phyloP scores from a whole-genome alignment of 2,113 vertebrate species.

The Merops nubicus region DNA sequence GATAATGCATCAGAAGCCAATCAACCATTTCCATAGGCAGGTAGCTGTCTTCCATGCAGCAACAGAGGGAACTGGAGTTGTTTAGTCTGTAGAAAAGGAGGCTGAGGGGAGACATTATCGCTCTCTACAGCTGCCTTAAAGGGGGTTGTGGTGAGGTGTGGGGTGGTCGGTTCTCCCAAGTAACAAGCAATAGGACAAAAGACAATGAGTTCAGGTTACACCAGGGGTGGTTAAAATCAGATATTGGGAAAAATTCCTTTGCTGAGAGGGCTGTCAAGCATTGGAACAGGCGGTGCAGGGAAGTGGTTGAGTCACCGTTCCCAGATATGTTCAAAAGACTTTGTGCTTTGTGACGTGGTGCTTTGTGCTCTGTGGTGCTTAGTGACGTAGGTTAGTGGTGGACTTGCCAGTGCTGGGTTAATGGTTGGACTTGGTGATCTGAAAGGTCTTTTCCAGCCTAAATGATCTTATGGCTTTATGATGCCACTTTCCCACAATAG shows the following conservation, averaged over 20 bases:
- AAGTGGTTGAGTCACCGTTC: background rate
- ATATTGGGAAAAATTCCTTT: background rate
- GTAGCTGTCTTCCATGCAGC: background rate
- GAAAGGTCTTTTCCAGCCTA: background rate
- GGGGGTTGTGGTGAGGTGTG: background rate
- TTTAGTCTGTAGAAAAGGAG: background rate
- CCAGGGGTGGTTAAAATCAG: background rate
- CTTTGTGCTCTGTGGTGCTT: background rate
- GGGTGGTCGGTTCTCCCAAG: background rate
- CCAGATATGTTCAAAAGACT: background rate
- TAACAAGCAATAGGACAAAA: background rate
- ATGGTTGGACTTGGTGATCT: background rate
- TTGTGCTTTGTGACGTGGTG: no score
- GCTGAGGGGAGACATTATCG: background rate
- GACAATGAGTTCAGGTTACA: background rate
- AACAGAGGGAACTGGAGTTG: background rate
- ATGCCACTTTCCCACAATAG: background rate
- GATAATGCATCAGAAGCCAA: background rate
- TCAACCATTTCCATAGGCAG: background rate
- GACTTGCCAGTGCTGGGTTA: background rate
- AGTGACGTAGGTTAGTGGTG: background rate
- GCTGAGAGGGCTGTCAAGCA: background rate
- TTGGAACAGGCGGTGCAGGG: background rate
- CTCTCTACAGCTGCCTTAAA: background rate
- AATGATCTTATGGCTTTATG: background rate